Conservation (phyloP, 2,888 invertebrate genomes). For the Apamea sordens region DNA sequence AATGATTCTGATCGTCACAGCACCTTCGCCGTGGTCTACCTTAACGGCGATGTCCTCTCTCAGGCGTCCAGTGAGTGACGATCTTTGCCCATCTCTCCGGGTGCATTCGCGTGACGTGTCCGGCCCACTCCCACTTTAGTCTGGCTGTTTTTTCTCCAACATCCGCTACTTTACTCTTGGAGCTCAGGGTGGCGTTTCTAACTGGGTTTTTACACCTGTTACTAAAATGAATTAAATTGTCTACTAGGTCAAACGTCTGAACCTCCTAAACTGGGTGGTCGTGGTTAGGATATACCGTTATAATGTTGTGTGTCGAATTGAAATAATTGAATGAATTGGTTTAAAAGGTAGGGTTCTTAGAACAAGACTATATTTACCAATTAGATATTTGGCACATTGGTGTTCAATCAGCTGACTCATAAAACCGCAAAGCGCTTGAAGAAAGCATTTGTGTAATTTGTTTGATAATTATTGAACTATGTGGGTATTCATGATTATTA, state of each 20-base stretch:
- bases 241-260: background rate
- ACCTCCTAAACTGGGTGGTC: conserved; percentile 22
- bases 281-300: conserved; percentile 24
- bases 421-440: conserved; percentile 9
- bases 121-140: too few species aligned
- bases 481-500: background rate
- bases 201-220: too few species aligned
- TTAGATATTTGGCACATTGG: conserved; percentile 34
- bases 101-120: too few species aligned
- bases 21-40: too few species aligned
- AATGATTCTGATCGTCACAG: too few species aligned
- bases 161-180: too few species aligned
- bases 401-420: conserved; percentile 4
- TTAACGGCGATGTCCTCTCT: too few species aligned
- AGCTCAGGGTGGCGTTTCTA: too few species aligned
- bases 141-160: too few species aligned
- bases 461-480: background rate
- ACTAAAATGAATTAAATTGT: background rate
- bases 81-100: too few species aligned
- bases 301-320: conserved; percentile 33
- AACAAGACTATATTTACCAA: conserved; percentile 19
- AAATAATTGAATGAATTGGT: conserved; percentile 8
- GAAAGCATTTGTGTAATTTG: background rate
- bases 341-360: conserved; percentile 14
- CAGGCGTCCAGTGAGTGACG: too few species aligned